These are phyloP conservation scores for Myotis vivesi DNA, from an alignment of 2,797 vertebrate species.

Conservation along the genomic window DNA sequence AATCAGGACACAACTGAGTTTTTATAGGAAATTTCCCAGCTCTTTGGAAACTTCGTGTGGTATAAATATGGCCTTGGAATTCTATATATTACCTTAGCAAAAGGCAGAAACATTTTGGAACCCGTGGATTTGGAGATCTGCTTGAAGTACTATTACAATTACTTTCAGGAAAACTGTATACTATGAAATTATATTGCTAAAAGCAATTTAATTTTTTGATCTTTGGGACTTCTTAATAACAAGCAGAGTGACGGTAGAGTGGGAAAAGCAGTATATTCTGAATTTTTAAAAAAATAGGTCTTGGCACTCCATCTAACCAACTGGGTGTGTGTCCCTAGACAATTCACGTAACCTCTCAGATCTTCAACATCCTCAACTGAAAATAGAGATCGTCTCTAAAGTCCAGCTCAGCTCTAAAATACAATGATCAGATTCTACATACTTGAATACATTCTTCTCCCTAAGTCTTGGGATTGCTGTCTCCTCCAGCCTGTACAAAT, in stretches of 20 bases:
- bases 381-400: neutral
- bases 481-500: neutral
- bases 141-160: neutral
- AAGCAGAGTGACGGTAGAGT: neutral
- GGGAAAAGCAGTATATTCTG: neutral
- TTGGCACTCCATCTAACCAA: neutral
- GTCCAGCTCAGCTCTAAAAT: neutral
- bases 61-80: constrained; percentile 26
- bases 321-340: neutral
- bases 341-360: neutral
- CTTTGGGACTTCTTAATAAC: constrained; percentile 37
- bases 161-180: constrained; percentile 31
- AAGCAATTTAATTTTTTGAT: constrained; percentile 30
- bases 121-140: neutral
- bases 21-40: constrained; percentile 49
- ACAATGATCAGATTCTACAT: neutral
- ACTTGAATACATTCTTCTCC: neutral
- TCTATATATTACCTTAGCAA: constrained; percentile 35
- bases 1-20: neutral
- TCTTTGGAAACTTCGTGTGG: constrained; percentile 37
- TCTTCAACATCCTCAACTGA: neutral
- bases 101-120: neutral
- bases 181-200: neutral
- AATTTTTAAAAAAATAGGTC: neutral
- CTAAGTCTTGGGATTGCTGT: neutral